phyloP scores from a whole-genome alignment of 1,140 invertebrate species.

The Leptinotarsa undecemlineata region DNA sequence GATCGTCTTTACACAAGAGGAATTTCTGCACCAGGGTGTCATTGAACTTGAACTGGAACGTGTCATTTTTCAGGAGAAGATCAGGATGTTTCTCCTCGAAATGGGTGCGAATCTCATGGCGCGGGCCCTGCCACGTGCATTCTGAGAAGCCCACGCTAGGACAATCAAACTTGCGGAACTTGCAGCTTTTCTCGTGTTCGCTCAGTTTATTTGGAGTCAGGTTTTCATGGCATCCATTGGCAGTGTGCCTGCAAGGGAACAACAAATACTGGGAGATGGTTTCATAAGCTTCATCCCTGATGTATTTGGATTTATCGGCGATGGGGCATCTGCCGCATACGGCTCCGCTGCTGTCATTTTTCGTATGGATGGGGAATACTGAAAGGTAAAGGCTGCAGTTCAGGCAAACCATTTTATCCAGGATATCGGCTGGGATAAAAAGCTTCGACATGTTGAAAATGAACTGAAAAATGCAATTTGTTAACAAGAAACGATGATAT shows the following conservation, averaged over 20 bases:
- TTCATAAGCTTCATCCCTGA: constrained; percentile 38
- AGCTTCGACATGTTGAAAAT: neutral
- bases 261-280: constrained; percentile 32
- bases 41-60: constrained; percentile 40
- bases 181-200: constrained; percentile 36
- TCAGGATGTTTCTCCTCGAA: constrained; percentile 33
- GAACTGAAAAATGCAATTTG: neutral
- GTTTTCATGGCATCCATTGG: constrained; percentile 34
- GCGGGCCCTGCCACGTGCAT: constrained; percentile 38
- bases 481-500: too few species aligned
- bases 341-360: constrained; percentile 20
- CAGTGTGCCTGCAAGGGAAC: constrained; percentile 38
- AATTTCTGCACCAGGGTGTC: constrained; percentile 37
- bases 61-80: constrained; percentile 26
- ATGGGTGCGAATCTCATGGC: constrained; percentile 36
- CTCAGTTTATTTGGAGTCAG: constrained; percentile 32
- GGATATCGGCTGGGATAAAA: constrained; percentile 28
- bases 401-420: constrained; percentile 31
- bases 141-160: constrained; percentile 31
- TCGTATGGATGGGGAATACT: constrained; percentile 36
- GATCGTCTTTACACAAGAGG: constrained; percentile 34
- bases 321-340: constrained; percentile 37
- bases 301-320: constrained; percentile 21
- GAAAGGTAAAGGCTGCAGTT: constrained; percentile 33
- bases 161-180: constrained; percentile 32